These are phyloP conservation scores for Mormyrops attenuatus DNA, from an alignment of 2,797 vertebrate genomes.

Conservation along the genomic window DNA sequence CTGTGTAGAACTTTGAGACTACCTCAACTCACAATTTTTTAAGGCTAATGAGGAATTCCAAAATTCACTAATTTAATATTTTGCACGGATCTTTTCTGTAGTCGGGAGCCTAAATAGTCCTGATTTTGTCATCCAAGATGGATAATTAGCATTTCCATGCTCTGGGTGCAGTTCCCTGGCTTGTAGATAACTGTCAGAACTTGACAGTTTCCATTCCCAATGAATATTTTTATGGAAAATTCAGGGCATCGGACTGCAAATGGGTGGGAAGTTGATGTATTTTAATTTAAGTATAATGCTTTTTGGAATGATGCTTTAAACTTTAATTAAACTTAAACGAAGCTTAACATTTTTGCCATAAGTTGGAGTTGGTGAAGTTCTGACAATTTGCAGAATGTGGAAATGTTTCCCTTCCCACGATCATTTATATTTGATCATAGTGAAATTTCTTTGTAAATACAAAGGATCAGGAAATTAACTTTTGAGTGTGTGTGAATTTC, in stretches of 20 bases:
- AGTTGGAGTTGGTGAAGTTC: not conserved
- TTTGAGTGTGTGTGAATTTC: not conserved
- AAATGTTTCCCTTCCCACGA: not conserved
- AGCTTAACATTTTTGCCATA: not conserved
- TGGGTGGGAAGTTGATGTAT: not conserved
- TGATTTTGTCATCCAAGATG: not conserved
- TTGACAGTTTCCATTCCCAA: constrained; percentile 10
- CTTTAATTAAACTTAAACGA: not conserved
- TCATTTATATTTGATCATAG: not conserved
- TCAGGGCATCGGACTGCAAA: not conserved
- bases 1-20: not conserved
- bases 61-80: not conserved
- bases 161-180: not conserved
- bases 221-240: not conserved
- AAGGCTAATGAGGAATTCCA: not conserved
- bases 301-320: not conserved
- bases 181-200: not conserved
- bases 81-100: not conserved
- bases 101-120: not conserved
- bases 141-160: constrained; percentile 6
- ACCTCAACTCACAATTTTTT: not conserved
- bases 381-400: not conserved
- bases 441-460: not conserved
- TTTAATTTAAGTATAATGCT: not conserved
- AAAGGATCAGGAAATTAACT: not conserved